A percentile compares a stretch with the other conserved stretches of the same genome.
Evolutionary conservation across 2,113 vertebrate species (phyloP).

Genomic region (Gallinago jamesoni): DNA sequence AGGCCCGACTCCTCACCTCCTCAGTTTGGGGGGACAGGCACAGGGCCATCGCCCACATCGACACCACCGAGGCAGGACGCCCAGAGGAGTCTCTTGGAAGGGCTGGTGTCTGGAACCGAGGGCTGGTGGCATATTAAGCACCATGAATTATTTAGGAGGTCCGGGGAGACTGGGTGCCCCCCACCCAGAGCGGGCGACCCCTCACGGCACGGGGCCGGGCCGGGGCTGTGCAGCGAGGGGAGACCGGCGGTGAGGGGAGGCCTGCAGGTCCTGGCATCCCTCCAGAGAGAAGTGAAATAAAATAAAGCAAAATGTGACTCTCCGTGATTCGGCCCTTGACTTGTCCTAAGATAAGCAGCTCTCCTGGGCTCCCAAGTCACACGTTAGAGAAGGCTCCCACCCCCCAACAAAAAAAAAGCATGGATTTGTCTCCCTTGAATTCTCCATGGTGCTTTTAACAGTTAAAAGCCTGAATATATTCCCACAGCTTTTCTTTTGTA

Average conservation of each 20-base stretch:
- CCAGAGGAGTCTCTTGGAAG: not conserved
- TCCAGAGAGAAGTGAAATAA: not conserved
- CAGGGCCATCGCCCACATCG: rapidly evolving
- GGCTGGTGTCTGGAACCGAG: not conserved
- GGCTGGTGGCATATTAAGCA: not conserved
- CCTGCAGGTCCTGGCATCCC: not conserved
- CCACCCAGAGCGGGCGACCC: rapidly evolving
- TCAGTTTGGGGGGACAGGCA: rapidly evolving
- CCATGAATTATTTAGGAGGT: not conserved
- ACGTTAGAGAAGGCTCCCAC: not conserved
- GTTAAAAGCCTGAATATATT: not conserved
- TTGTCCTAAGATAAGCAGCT: not conserved
- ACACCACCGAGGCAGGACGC: rapidly evolving
- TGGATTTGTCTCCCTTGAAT: not conserved
- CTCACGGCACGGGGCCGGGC: not conserved
- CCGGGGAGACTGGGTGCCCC: not conserved
- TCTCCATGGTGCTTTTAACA: not conserved
- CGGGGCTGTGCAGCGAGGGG: rapidly evolving
- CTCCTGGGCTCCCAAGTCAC: not conserved
- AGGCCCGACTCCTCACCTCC: not conserved
- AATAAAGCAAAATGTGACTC: not conserved
- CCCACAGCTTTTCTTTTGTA: not conserved
- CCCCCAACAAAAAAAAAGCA: not conserved
- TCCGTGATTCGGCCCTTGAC: not conserved
- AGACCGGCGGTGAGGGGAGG: rapidly evolving